Base-by-base conservation (phyloP, 1,140 invertebrate genomes). In the Aradophagus sp. region DNA sequence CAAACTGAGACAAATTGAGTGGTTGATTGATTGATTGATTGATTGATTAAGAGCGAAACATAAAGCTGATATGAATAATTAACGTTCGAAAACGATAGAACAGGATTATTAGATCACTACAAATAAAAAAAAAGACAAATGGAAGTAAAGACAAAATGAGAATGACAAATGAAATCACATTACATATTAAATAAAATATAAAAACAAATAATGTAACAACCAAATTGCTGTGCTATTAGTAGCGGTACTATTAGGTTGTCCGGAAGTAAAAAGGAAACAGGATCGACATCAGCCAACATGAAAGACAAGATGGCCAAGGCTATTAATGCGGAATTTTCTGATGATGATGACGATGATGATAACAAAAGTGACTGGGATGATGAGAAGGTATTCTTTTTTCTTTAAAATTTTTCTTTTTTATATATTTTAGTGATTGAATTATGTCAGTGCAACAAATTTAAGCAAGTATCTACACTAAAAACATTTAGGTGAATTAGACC, bases 291-390 rank as follows among this genome's bases (percentile, higher is more conserved):
- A 41, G 75, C 80, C 73, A 85, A 79, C 75, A 77, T 84, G 76
- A 85, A 85, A 79, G 83, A 85, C 80, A 85, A 84, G 81, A 81
- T 85, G 80, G 82, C 83, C 77, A 85, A 85, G 74, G 82, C 81
- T 74, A 83, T 84, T 75, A 84, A 84, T 61, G 84, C 81, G 27
- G 84, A 82, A 75, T 84, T 83, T 80, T 83, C 83, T 10, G 84
- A 86, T 47, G 82, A 84, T 63, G 83, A 84, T 32, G 80, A 84
- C 29, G 82, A 84, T 20, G 78, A 83, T 10, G 79, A 82, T 63
- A 81, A 82, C 59, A 82, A 84, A 53, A 83, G 80, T 47, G 81
- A 77, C 48, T 83, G 82, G 80, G 82, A 83, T 53, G 84, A 84
- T 27, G 82, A 29, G 10, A 83, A 86, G 80, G 82, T 72, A 56